These are phyloP conservation scores for Thaumetopoea pityocampa DNA, from an alignment of 1,140 invertebrate species.

Conservation along the genomic window DNA sequence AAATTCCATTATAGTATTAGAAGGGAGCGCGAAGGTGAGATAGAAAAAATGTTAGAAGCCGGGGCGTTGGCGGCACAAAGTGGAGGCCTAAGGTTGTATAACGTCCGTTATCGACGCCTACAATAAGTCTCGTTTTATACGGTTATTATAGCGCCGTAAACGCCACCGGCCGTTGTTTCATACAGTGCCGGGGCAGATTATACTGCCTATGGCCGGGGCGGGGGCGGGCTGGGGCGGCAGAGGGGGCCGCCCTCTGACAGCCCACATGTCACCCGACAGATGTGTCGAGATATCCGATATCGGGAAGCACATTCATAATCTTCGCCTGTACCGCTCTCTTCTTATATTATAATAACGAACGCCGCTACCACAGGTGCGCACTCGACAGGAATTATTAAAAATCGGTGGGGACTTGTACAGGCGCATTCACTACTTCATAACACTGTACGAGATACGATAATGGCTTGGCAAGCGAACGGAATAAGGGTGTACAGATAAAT, in stretches of 20 bases:
- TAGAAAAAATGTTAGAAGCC: slow-evolving; percentile 26
- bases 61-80: slow-evolving; percentile 26
- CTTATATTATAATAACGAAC: slow-evolving; percentile 62
- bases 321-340: slow-evolving; percentile 56
- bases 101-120: slow-evolving; percentile 69
- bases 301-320: slow-evolving; percentile 73
- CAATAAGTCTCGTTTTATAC: slow-evolving; percentile 75
- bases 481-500: no score
- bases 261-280: slow-evolving; percentile 64
- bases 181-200: slow-evolving; percentile 68
- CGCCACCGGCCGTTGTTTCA: slow-evolving; percentile 71
- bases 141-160: slow-evolving; percentile 74
- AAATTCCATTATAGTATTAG: slow-evolving; percentile 18
- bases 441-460: no score
- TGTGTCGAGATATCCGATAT: slow-evolving; percentile 72
- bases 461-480: no score
- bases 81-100: slow-evolving; percentile 56
- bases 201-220: slow-evolving; percentile 49
- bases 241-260: slow-evolving; percentile 49
- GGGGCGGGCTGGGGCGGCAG: slow-evolving; percentile 13
- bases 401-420: slow-evolving; percentile 15
- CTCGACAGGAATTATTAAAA: slow-evolving; percentile 35
- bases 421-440: no score
- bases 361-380: slow-evolving; percentile 45
- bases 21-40: slow-evolving; percentile 15